phyloP scores from a whole-genome alignment of 1,140 invertebrate genomes.

The Bombus terrestris region DNA sequence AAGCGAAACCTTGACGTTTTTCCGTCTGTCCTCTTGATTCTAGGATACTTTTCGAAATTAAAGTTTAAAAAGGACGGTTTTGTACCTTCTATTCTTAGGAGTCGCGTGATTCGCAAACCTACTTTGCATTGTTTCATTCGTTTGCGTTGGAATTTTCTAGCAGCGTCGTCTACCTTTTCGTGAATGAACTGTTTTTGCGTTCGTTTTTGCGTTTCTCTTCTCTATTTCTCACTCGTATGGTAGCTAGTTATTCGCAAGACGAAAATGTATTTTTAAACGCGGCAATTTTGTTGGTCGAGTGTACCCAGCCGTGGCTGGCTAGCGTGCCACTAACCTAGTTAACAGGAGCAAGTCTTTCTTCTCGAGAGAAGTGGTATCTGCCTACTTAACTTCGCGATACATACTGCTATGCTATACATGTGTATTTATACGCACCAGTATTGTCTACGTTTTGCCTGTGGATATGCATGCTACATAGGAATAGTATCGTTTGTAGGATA shows the following conservation, averaged over 20 bases:
- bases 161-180: neutral
- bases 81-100: neutral
- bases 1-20: no score
- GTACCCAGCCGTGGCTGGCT: slow-evolving; percentile 77
- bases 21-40: no score
- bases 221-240: neutral
- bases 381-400: slow-evolving; percentile 58
- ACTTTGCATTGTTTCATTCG: no score
- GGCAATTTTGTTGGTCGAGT: slow-evolving; percentile 77
- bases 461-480: neutral
- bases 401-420: neutral
- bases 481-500: neutral
- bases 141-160: neutral
- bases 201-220: neutral
- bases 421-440: neutral
- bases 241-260: slow-evolving; percentile 34
- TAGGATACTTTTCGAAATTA: no score
- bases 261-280: slow-evolving; percentile 78
- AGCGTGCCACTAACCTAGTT: slow-evolving; percentile 82
- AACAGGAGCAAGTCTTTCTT: slow-evolving; percentile 80
- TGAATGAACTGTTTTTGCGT: slow-evolving; percentile 4
- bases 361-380: slow-evolving; percentile 67
- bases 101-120: neutral
- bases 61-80: neutral
- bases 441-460: neutral